Evolutionary conservation across 2,888 invertebrate genomes (phyloP).

Genomic region (Brachypalpus laphriformis): DNA sequence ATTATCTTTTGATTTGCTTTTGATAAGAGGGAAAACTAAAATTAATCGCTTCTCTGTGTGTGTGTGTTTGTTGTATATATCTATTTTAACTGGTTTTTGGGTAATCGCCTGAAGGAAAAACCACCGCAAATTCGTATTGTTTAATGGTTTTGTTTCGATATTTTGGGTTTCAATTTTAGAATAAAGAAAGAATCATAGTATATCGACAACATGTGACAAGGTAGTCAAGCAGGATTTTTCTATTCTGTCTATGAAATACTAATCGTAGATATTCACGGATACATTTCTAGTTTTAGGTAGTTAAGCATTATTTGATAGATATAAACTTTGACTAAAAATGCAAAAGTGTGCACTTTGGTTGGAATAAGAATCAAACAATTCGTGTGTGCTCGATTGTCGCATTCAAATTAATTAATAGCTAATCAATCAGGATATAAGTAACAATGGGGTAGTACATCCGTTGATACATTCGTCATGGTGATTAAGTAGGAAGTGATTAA

Average conservation of each 20-base stretch:
- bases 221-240: constrained; percentile 4
- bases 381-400: neutral
- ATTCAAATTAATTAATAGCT: neutral
- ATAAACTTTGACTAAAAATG: neutral
- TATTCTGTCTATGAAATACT: neutral
- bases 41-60: neutral
- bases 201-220: neutral
- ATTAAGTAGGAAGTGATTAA: neutral
- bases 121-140: neutral
- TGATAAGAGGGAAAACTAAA: constrained; percentile 4
- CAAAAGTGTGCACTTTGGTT: neutral
- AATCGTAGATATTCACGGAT: neutral
- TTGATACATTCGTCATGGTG: neutral
- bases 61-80: too few relatives aligned
- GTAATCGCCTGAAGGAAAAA: constrained; percentile 4
- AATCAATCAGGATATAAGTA: neutral
- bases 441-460: neutral
- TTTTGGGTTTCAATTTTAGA: constrained; percentile 1
- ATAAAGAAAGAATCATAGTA: neutral
- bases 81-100: constrained; percentile 20
- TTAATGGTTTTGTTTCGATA: neutral
- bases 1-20: neutral
- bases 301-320: neutral
- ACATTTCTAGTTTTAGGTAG: neutral
- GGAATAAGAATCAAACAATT: neutral